phyloP scores from a whole-genome alignment of 2,888 invertebrate species.

The Eupithecia abbreviata region DNA sequence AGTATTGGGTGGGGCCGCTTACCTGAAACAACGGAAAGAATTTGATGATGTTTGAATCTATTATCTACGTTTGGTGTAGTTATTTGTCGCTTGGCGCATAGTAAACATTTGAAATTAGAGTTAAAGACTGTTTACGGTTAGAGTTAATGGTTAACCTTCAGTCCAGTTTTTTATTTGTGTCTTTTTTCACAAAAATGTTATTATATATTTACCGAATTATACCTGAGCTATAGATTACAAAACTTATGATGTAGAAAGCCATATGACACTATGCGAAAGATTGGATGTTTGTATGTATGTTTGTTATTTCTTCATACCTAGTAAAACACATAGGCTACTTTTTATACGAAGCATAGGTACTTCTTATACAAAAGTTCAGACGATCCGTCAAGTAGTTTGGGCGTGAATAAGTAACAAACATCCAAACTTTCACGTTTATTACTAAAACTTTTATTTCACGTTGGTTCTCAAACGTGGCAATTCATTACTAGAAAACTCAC shows the following conservation, averaged over 20 bases:
- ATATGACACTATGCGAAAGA: background rate
- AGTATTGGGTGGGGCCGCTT: conserved; percentile 96
- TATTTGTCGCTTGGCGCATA: background rate
- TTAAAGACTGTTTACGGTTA: too few relatives aligned
- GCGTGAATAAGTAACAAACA: background rate
- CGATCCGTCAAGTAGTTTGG: too few relatives aligned
- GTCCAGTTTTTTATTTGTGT: too few relatives aligned
- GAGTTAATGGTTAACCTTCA: too few relatives aligned
- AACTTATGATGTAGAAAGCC: background rate
- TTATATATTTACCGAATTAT: too few relatives aligned
- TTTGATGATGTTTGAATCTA: background rate
- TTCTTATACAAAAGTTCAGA: too few relatives aligned
- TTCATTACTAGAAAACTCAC: background rate
- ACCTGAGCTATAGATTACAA: too few relatives aligned
- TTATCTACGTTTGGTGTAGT: background rate
- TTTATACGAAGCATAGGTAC: background rate
- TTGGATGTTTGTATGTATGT: background rate
- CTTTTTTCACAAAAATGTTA: too few relatives aligned
- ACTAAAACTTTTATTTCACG: too few relatives aligned
- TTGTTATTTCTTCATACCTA: background rate
- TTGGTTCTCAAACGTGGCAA: background rate
- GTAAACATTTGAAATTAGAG: too few relatives aligned
- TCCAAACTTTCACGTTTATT: background rate
- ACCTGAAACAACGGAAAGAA: conserved; percentile 82
- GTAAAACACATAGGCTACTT: background rate